phyloP scores from a whole-genome alignment of 2,888 invertebrate genomes.

The Eurois occulta region DNA sequence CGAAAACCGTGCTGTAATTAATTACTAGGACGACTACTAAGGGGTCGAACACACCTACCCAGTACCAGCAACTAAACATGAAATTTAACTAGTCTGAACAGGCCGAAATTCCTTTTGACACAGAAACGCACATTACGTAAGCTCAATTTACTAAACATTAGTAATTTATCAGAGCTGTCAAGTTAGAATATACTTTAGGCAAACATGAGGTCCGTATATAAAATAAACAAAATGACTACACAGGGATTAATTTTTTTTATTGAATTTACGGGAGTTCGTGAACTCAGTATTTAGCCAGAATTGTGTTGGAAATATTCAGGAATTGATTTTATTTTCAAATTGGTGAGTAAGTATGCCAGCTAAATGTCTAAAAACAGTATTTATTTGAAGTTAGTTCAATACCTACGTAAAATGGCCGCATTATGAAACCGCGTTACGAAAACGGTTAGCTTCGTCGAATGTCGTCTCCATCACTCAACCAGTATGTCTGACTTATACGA shows the following conservation, averaged over 20 bases:
- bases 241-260: constrained; percentile 39
- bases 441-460: neutral
- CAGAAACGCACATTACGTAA: constrained; percentile 48
- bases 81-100: constrained; percentile 42
- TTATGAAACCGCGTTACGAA: neutral
- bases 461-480: neutral
- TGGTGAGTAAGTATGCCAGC: neutral
- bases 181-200: constrained; percentile 30
- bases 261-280: constrained; percentile 13
- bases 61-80: constrained; percentile 59
- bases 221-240: constrained; percentile 25
- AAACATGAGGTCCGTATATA: constrained; percentile 7
- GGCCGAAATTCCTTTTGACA: constrained; percentile 40
- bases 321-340: constrained; percentile 1
- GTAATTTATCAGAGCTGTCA: constrained; percentile 63
- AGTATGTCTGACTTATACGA: neutral
- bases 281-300: neutral
- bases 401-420: neutral
- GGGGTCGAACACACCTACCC: constrained; percentile 67
- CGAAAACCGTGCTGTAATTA: constrained; percentile 77
- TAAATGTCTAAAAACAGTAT: neutral
- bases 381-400: neutral
- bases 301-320: neutral
- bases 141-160: constrained; percentile 56
- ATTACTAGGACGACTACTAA: constrained; percentile 71